Conservation (phyloP, 1,140 invertebrate genomes). For the Cecropterus lyciades region DNA sequence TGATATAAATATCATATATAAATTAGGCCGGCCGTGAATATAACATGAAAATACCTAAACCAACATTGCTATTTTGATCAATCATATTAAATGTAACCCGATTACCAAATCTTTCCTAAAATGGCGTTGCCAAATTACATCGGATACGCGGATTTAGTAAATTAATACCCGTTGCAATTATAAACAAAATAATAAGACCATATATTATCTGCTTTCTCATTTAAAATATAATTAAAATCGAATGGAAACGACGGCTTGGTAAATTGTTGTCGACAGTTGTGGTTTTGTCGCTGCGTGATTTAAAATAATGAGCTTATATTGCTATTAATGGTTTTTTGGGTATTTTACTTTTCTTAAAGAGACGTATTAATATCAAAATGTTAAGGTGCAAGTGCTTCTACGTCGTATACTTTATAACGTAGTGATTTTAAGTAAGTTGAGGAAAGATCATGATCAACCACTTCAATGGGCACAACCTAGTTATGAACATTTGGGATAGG, state of each 20-base stretch:
- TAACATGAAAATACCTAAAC: too few species aligned
- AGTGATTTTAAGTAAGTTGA: too few species aligned
- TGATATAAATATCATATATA: too few species aligned
- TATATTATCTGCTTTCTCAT: constrained; percentile 37
- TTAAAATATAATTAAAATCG: constrained; percentile 42
- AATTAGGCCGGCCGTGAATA: too few species aligned
- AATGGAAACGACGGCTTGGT: constrained; percentile 15
- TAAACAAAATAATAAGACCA: constrained; percentile 32
- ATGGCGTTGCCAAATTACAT: background rate
- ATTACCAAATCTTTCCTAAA: constrained; percentile 4
- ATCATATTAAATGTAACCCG: background rate
- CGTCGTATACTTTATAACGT: too few species aligned
- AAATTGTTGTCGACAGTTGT: constrained; percentile 22
- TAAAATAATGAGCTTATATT: constrained; percentile 18
- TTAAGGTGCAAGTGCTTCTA: too few species aligned
- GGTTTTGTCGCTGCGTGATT: constrained; percentile 12
- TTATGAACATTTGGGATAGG: too few species aligned
- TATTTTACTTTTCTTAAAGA: background rate
- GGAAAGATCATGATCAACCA: too few species aligned
- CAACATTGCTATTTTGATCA: background rate
- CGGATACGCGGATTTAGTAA: constrained; percentile 23
- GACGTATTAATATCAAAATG: too few species aligned
- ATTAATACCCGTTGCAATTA: constrained; percentile 31
- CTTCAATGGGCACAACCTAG: too few species aligned
- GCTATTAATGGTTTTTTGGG: background rate